Evolutionary conservation across 2,113 vertebrate species (phyloP).

Genomic region (Cryptoleucopteryx plumbea): DNA sequence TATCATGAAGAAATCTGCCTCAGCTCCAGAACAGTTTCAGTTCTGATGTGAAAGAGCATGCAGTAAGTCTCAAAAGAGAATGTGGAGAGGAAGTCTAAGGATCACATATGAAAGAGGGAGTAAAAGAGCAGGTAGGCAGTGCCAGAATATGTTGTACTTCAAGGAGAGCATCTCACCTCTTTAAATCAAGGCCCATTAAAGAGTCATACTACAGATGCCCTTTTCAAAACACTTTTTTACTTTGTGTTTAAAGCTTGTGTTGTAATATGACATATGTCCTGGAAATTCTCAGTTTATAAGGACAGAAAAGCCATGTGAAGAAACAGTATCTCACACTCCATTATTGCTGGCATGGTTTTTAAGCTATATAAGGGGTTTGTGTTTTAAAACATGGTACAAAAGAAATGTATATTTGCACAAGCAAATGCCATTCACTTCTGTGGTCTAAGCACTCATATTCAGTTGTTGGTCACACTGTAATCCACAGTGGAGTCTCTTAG

Average conservation of each 20-base stretch:
- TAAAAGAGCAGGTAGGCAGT: not conserved
- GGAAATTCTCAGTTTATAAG: not conserved
- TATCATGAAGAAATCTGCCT: not conserved
- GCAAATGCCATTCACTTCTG: not conserved
- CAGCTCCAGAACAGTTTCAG: not conserved
- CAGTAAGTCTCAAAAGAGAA: not conserved
- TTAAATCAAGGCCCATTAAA: not conserved
- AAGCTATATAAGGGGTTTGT: not conserved
- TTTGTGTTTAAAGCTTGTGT: not conserved
- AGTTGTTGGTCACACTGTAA: not conserved
- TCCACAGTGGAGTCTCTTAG: not conserved
- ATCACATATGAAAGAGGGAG: not conserved
- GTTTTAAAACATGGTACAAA: not conserved
- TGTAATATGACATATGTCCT: not conserved
- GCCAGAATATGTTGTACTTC: not conserved
- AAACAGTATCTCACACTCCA: not conserved
- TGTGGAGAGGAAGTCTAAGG: not conserved
- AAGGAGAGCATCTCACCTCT: not conserved
- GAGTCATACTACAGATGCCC: not conserved
- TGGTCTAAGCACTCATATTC: not conserved
- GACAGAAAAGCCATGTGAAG: not conserved
- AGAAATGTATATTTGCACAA: not conserved
- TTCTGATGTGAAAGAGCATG: not conserved
- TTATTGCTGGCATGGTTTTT: not conserved
- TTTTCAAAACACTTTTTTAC: not conserved